Evolutionary conservation across 2,797 vertebrate species (phyloP).

Genomic region (Gymnoscopelus microlampas): DNA sequence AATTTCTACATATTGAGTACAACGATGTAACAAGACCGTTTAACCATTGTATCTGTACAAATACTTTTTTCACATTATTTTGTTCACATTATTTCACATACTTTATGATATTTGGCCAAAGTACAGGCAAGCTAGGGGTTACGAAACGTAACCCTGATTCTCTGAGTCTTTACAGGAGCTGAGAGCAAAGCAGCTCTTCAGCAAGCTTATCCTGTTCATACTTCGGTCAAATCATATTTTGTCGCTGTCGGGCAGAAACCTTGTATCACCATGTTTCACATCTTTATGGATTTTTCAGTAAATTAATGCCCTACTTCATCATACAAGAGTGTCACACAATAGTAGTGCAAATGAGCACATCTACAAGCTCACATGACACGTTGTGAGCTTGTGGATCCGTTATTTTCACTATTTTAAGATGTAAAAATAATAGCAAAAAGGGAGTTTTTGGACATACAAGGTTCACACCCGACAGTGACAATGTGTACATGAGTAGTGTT

Average conservation of each 20-base stretch:
- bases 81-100: conserved; percentile 62
- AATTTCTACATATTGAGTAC: conserved; percentile 92
- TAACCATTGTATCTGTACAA: conserved; percentile 88
- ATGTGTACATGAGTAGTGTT: background rate
- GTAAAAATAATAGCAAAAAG: too few species aligned
- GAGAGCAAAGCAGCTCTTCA: conserved; percentile 15
- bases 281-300: too few species aligned
- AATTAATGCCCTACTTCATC: too few species aligned
- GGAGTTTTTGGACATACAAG: too few species aligned
- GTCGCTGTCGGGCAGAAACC: too few species aligned
- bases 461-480: too few species aligned
- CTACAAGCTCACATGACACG: too few species aligned
- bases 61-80: conserved; percentile 75
- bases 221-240: conserved; percentile 27
- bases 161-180: conserved; percentile 58
- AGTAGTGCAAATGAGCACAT: background rate
- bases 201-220: conserved; percentile 13
- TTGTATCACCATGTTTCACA: too few species aligned
- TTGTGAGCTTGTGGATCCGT: too few species aligned
- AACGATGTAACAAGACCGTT: conserved; percentile 88
- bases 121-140: conserved; percentile 38
- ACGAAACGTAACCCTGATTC: conserved; percentile 32
- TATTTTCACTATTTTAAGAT: background rate
- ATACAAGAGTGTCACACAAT: too few species aligned
- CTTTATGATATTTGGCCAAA: conserved; percentile 64